Evolutionary conservation across 2,888 invertebrate species (phyloP).

Genomic region (Tanytarsus gracilentus): DNA sequence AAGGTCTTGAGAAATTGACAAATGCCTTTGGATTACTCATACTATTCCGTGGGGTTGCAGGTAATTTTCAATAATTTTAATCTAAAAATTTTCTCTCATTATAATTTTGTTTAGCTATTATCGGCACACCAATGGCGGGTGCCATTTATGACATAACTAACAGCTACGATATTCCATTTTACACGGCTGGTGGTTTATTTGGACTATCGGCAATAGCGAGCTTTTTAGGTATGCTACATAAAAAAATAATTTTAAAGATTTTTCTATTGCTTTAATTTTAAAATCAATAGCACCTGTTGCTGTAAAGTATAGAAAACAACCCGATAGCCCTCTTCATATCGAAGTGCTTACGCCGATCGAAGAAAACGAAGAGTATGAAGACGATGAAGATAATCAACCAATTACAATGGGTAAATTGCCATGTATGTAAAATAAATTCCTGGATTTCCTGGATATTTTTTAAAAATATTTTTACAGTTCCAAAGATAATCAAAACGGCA

Average conservation of each 20-base stretch:
- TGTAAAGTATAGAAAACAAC: conserved; percentile 48
- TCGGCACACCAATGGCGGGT: conserved; percentile 77
- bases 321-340: conserved; percentile 53
- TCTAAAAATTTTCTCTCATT: too few species aligned
- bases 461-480: conserved; percentile 42
- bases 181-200: conserved; percentile 84
- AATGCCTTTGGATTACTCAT: conserved; percentile 96
- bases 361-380: conserved; percentile 71
- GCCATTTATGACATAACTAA: conserved; percentile 81
- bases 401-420: conserved; percentile 49
- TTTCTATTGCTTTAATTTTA: too few species aligned
- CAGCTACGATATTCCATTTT: conserved; percentile 83
- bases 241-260: too few species aligned
- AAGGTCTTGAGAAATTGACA: conserved; percentile 89
- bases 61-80: neutral
- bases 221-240: too few species aligned
- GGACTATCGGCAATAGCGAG: conserved; percentile 75
- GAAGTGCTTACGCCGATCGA: conserved; percentile 76
- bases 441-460: neutral
- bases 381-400: conserved; percentile 63
- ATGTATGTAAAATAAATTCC: conserved; percentile 33
- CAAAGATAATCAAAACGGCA: conserved; percentile 69
- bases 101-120: conserved; percentile 51
- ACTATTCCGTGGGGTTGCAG: conserved; percentile 85
- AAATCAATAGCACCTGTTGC: conserved; percentile 69